These are phyloP conservation scores for Clitarchus hookeri DNA, from an alignment of 2,888 invertebrate species.

Conservation along the genomic window DNA sequence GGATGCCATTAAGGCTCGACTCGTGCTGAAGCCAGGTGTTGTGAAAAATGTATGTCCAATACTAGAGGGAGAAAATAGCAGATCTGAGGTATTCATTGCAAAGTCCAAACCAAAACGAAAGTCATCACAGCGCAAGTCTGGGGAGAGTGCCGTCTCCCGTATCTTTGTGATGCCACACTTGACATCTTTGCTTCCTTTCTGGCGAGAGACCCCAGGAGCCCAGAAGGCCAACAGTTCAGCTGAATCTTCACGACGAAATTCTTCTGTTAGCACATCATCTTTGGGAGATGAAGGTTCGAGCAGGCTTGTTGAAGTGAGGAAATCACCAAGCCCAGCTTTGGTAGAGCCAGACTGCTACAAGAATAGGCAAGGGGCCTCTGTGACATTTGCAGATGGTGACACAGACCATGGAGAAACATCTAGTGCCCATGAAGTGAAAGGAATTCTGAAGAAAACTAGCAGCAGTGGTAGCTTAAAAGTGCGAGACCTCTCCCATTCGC, in stretches of 20 bases:
- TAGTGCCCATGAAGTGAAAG: constrained; percentile 1
- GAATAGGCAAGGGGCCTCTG: background rate
- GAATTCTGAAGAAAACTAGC: constrained; percentile 15
- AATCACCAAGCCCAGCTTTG: background rate
- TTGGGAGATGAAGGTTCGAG: background rate
- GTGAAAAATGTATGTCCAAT: constrained; percentile 34
- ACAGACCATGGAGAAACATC: constrained; percentile 21
- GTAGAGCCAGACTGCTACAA: background rate
- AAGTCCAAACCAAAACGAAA: constrained; percentile 33
- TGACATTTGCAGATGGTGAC: background rate
- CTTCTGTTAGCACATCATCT: background rate
- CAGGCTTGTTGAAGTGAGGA: background rate
- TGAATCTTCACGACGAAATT: background rate
- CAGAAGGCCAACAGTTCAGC: background rate
- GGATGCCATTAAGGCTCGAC: constrained; percentile 27
- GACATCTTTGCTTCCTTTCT: constrained; percentile 41
- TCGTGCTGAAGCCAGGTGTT: constrained; percentile 32
- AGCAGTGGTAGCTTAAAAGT: constrained; percentile 36
- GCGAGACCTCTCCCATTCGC: constrained; percentile 47
- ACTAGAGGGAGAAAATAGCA: constrained; percentile 19
- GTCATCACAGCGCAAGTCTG: constrained; percentile 28
- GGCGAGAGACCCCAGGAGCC: constrained; percentile 28
- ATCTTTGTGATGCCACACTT: constrained; percentile 35
- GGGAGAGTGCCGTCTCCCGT: constrained; percentile 35
- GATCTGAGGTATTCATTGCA: constrained; percentile 33